A percentile compares a stretch with the other conserved stretches of the same genome.
Conservation (phyloP, 2,797 vertebrate genomes). For the Morus bassanus region DNA sequence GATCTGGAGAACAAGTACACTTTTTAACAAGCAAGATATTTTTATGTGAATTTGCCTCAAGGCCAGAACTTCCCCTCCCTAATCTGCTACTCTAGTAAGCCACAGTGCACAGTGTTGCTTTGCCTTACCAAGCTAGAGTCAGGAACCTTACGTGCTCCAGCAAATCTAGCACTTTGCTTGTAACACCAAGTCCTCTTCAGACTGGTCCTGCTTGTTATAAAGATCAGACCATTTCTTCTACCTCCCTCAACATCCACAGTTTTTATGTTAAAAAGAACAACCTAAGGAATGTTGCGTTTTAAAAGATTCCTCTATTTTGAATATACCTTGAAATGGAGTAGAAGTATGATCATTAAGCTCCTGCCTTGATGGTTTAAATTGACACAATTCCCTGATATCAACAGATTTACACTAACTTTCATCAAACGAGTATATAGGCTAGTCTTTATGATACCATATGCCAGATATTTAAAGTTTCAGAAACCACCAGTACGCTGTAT, state of each 20-base stretch:
- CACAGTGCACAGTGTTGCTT: neutral
- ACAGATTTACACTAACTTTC: neutral
- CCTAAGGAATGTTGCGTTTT: neutral
- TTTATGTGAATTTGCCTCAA: neutral
- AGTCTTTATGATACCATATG: neutral
- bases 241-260: neutral
- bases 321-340: neutral
- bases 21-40: neutral
- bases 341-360: neutral
- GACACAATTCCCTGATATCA: neutral
- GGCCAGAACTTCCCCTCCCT: neutral
- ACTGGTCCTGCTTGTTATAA: neutral
- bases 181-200: neutral
- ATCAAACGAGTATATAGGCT: neutral
- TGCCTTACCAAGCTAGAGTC: neutral
- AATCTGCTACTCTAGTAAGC: neutral
- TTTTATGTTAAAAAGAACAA: neutral
- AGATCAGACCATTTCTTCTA: neutral
- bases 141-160: neutral
- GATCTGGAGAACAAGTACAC: neutral
- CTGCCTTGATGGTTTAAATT: neutral
- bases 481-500: neutral
- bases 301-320: neutral
- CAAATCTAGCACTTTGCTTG: neutral
- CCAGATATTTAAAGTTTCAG: neutral